Base-by-base conservation (phyloP, 2,888 invertebrate genomes). In the Drosophila flavopinicola region DNA sequence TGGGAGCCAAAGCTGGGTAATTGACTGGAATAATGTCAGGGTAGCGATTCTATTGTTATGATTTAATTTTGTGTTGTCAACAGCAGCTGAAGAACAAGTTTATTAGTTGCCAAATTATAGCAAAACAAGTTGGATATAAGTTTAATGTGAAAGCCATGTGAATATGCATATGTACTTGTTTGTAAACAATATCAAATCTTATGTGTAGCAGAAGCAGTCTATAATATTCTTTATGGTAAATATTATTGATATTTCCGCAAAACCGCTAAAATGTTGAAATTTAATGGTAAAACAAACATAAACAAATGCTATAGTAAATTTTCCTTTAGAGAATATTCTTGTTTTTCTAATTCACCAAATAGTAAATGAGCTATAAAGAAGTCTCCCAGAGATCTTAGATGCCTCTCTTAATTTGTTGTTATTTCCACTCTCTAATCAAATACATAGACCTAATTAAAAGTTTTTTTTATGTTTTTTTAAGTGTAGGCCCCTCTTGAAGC, bases 11-110 rank as follows among this genome's bases (percentile, higher is more conserved):
- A 29, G 54, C 15, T 37, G 61, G 52, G 44, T 67, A 70, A 74
- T 70, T 74, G 68, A 56, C 68, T 63, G 49, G 53, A 74, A 71
- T 63, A 71, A 74, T 71, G 64, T 69, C 58, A 69, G 64, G 69
- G 75, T 20, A 41, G 38, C 13, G 13, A 37, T 58, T 33, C 51
- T 13, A 54, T 68, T 74, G 57, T 54, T 73, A 10, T 37, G 32
- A 38, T 49, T 61, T 65, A 53, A 64, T 44, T 37, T 48, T n/a
- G 4, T 42, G 33, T 29, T 25, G 48, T 27, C 41, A 30, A 54
- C 37, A 38, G 38, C 15, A 6, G 53, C 44, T 15, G 10, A 11
- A 10, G 13, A 15, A 42, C 33, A 27, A 41, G 3, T 65, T 52
- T n/a, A 29, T 57, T 17, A 13, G 13, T 15, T 42, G 4, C 3